These are phyloP conservation scores for Parnassius mnemosyne DNA, from an alignment of 2,888 invertebrate species.

Conservation along the genomic window DNA sequence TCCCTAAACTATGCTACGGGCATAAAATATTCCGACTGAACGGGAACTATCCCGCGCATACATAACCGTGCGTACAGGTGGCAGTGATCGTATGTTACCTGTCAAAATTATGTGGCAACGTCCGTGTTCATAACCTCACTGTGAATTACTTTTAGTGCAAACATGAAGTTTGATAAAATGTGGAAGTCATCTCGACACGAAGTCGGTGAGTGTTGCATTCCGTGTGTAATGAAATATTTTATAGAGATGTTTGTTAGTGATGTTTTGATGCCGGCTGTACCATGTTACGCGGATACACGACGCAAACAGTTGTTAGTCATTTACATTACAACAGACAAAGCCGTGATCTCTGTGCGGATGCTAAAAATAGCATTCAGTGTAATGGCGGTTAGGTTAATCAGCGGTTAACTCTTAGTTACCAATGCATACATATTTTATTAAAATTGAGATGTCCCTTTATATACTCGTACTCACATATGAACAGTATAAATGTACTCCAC, in stretches of 20 bases:
- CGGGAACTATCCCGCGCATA: slow-evolving; percentile 48
- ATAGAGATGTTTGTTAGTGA: slow-evolving; percentile 56
- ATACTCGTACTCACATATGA: too few relatives aligned
- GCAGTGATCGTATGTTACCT: slow-evolving; percentile 62
- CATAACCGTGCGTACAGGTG: slow-evolving; percentile 49
- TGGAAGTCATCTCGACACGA: slow-evolving; percentile 51
- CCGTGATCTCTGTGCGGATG: slow-evolving; percentile 74
- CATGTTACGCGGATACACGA: slow-evolving; percentile 32
- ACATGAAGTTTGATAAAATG: slow-evolving; percentile 57
- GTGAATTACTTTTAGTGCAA: slow-evolving; percentile 50
- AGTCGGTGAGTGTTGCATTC: slow-evolving; percentile 58
- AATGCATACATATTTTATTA: too few relatives aligned
- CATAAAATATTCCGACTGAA: slow-evolving; percentile 43
- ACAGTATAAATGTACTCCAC: too few relatives aligned
- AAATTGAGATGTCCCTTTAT: too few relatives aligned
- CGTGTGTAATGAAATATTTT: slow-evolving; percentile 39
- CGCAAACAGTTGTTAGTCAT: slow-evolving; percentile 57
- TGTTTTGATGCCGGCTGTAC: slow-evolving; percentile 53
- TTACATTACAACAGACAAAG: slow-evolving; percentile 75
- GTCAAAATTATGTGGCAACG: slow-evolving; percentile 72
- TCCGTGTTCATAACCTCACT: slow-evolving; percentile 60
- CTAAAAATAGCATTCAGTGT: slow-evolving; percentile 72
- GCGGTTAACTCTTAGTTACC: slow-evolving; percentile 61
- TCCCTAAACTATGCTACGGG: slow-evolving; percentile 64
- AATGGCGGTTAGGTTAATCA: slow-evolving; percentile 70